Base-by-base conservation (phyloP, 2,888 invertebrate species). In the Caenorhabditis imperialis region DNA sequence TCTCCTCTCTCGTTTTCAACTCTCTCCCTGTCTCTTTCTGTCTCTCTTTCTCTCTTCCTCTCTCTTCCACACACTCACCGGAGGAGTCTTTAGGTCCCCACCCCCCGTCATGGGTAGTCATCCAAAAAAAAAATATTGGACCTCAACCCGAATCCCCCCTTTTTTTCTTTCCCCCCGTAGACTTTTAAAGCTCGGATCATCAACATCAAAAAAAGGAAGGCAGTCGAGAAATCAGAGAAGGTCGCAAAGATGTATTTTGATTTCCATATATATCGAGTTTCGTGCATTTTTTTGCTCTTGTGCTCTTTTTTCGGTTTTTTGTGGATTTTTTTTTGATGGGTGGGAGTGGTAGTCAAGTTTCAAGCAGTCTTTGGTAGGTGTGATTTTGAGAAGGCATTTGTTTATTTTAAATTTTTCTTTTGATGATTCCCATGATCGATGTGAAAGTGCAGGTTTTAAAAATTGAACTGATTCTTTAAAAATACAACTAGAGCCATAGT, bases 221-320 rank as follows among this genome's bases (percentile, higher is more conserved):
- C 8, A 25, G 30, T n/a, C n/a, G 27, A 40, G 55, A 55, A 55
- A 55, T 55, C 44, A 55, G 55, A 55, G 55, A 55, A 55, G 55
- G 22, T 16, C 42, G 35, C 18, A 50, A 55, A 42, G 44, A 44
- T 44, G 54, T 42, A 54, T 40, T 44, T 30, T 33, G 44, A 55
- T 44, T 55, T 44, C 55, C 44, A 44, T 55, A 55, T 33, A 40
- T 27, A 55, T 55, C 55, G 16, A 55, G 44, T 55, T 55, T 55
- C 57, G 35, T 40, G 14, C 22, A 33, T 33, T 44, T 23, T 33
- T 47, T 37, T 37, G 18, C 35, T 14, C n/a, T n/a, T n/a, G n/a
- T n/a, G n/a, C 18, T 38, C 18, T 48, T 60, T 47, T 57, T 57
- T 47, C 27, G 60, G 30, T 50, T 60, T 48, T 27, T 60, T 48